Percentiles rank a stretch among this genome's conserved stretches.
phyloP scores from a whole-genome alignment of 2,797 vertebrate genomes.

The Geotrypetes seraphini region DNA sequence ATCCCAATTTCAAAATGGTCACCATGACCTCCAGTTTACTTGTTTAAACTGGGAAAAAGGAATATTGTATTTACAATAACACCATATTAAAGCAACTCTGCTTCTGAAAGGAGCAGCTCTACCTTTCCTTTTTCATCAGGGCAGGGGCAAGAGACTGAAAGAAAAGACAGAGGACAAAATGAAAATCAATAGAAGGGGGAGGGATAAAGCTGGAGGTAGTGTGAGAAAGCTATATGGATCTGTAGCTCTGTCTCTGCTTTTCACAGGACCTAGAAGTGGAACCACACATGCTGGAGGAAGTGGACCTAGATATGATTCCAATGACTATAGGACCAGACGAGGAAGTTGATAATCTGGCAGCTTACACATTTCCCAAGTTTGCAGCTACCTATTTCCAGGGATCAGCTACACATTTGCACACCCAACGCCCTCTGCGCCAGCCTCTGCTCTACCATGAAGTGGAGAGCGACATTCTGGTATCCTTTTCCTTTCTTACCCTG shows the following conservation, averaged over 20 bases:
- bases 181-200: no score
- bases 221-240: no score
- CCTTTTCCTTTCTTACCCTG: no score
- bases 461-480: conserved; percentile 72
- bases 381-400: conserved; percentile 90
- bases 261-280: conserved; percentile 64
- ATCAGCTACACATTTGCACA: conserved; percentile 64
- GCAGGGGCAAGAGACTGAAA: no score
- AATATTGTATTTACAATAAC: no score
- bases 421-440: conserved; percentile 64
- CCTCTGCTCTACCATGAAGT: conserved; percentile 87
- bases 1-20: no score
- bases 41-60: background rate
- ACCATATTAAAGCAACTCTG: no score
- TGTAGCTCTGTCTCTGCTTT: no score
- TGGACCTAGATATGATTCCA: conserved; percentile 75
- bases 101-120: no score
- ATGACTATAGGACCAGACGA: conserved; percentile 55
- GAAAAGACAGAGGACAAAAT: no score
- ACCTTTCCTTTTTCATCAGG: no score
- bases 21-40: no score
- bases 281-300: conserved; percentile 52
- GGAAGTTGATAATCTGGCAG: conserved; percentile 59
- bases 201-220: background rate
- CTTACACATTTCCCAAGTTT: conserved; percentile 86